Conservation (phyloP, 2,888 invertebrate genomes). For the Drosophila longiperda region DNA sequence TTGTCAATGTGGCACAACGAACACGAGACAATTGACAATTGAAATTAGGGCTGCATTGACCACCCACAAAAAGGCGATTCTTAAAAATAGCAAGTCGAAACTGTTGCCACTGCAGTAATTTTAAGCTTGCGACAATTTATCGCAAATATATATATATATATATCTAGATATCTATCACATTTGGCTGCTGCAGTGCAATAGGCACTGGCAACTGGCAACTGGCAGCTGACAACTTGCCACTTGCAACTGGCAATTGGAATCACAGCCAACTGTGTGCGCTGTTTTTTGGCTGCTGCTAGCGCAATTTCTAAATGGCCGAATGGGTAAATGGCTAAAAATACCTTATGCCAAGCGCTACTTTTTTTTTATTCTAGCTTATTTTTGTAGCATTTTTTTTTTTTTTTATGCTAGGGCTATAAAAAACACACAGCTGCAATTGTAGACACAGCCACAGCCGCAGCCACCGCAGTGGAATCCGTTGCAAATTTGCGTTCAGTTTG, state of each 20-base stretch:
- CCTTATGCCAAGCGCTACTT: constrained; percentile 43
- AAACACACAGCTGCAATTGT: constrained; percentile 57
- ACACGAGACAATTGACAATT: constrained; percentile 24
- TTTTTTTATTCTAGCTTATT: constrained; percentile 34
- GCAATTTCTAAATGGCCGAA: constrained; percentile 65
- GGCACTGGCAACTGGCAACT: not conserved
- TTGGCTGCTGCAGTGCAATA: constrained; percentile 18
- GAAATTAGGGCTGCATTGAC: constrained; percentile 38
- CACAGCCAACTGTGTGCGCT: constrained; percentile 18
- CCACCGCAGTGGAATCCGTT: constrained; percentile 27
- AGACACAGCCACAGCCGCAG: not conserved
- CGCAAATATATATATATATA: constrained; percentile 24
- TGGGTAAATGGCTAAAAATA: constrained; percentile 52
- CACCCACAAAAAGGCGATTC: constrained; percentile 35
- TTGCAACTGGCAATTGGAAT: constrained; percentile 22
- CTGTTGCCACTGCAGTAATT: constrained; percentile 39
- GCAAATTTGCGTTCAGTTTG: constrained; percentile 73
- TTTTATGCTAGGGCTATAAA: constrained; percentile 64
- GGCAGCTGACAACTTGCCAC: constrained; percentile 9
- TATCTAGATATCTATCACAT: constrained; percentile 26
- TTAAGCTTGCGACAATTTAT: constrained; percentile 28
- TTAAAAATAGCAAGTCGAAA: constrained; percentile 41
- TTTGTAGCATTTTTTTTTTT: constrained; percentile 14
- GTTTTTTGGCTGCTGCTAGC: constrained; percentile 53
- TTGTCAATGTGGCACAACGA: constrained; percentile 21